phyloP scores from a whole-genome alignment of 2,888 invertebrate genomes.

The Eupithecia subumbrata region DNA sequence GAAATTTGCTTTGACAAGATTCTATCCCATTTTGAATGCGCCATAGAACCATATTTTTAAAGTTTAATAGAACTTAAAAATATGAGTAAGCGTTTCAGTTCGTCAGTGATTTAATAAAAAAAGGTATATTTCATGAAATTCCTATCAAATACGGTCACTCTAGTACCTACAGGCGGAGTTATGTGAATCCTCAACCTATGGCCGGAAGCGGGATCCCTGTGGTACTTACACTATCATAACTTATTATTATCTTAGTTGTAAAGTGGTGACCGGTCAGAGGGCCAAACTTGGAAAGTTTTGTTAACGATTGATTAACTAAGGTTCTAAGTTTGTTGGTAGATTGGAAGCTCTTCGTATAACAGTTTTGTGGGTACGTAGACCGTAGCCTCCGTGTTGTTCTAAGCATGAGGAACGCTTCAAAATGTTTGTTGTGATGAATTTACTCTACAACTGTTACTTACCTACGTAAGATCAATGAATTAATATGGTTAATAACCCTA shows the following conservation, averaged over 20 bases:
- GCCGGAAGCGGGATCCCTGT: not conserved
- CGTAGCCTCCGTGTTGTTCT: not conserved
- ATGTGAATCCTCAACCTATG: slow-evolving; percentile 12
- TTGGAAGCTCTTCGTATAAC: slow-evolving; percentile 27
- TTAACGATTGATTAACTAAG: slow-evolving; percentile 44
- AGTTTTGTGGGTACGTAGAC: not conserved
- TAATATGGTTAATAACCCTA: too few relatives aligned
- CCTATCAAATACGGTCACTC: not conserved
- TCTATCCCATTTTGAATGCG: too few relatives aligned
- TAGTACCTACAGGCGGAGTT: not conserved
- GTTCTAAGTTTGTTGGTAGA: slow-evolving; percentile 36
- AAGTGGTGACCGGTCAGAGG: slow-evolving; percentile 42
- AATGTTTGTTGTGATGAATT: not conserved
- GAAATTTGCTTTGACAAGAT: not conserved
- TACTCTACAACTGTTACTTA: too few relatives aligned
- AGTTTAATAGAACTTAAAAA: too few relatives aligned
- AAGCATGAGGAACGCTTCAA: not conserved
- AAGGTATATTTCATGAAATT: too few relatives aligned
- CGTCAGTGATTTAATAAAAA: too few relatives aligned
- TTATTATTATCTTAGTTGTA: slow-evolving; percentile 43
- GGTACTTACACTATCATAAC: slow-evolving; percentile 37
- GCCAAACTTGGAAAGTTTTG: slow-evolving; percentile 34
- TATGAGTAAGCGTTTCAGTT: too few relatives aligned
- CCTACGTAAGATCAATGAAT: too few relatives aligned
- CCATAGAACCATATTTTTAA: too few relatives aligned